A percentile compares a stretch with the other conserved stretches of the same genome.
phyloP scores from a whole-genome alignment of 1,140 invertebrate genomes.

The Mycetomoellerius zeteki region DNA sequence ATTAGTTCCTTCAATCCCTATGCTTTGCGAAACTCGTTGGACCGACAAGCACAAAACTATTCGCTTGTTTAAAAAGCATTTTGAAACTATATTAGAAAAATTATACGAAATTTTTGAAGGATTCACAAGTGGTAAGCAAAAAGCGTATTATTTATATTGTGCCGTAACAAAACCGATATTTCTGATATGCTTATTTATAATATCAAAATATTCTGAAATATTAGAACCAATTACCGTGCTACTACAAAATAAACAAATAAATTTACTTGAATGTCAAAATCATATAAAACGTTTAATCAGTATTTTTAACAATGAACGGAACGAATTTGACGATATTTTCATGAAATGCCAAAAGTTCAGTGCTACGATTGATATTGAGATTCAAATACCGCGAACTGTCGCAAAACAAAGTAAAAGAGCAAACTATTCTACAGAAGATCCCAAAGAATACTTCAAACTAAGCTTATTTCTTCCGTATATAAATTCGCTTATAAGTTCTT shows the following conservation, averaged over 20 bases:
- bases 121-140: neutral
- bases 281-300: slow-evolving; percentile 19
- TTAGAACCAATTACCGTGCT: neutral
- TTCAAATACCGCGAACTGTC: slow-evolving; percentile 6
- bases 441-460: slow-evolving; percentile 32
- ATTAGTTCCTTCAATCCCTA: slow-evolving; percentile 13
- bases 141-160: slow-evolving; percentile 21
- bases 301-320: neutral
- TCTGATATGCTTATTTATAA: slow-evolving; percentile 11
- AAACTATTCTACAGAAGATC: slow-evolving; percentile 70
- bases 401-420: slow-evolving; percentile 5
- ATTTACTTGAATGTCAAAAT: slow-evolving; percentile 34
- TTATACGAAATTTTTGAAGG: slow-evolving; percentile 7
- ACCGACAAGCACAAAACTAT: slow-evolving; percentile 27
- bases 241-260: slow-evolving; percentile 29
- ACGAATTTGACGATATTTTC: slow-evolving; percentile 8
- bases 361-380: slow-evolving; percentile 5
- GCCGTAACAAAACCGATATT: slow-evolving; percentile 7
- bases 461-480: slow-evolving; percentile 11
- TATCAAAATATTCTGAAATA: slow-evolving; percentile 31
- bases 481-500: slow-evolving; percentile 22
- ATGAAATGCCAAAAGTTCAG: neutral
- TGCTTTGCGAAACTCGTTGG: slow-evolving; percentile 27
- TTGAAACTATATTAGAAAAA: slow-evolving; percentile 21
- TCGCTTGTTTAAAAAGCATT: slow-evolving; percentile 32